Evolutionary conservation across 2,797 vertebrate species (phyloP), one percentile per base, ranked within the genome.

Genomic region (Characodon lateralis): DNA sequence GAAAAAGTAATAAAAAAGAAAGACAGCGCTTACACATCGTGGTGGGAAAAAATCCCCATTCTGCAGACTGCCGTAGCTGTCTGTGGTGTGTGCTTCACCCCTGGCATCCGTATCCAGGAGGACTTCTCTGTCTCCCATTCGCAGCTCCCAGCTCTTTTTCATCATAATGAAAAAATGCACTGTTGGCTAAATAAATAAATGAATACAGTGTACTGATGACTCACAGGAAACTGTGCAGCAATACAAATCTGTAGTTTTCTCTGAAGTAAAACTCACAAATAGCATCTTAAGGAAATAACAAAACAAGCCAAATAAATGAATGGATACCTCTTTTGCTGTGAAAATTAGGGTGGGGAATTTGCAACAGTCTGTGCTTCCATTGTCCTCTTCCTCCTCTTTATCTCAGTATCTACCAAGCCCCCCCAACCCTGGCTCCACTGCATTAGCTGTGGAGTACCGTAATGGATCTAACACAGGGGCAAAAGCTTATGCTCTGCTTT

Each of bases 51-150:
- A 95, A 20, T 78, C 86, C 53, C 95, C 95, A 0, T 96, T 96
- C 72, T 91, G 90, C 71, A 96, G 73, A 66, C 92, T 94, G 58
- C 95, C 95, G 43, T 96, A 96, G 72, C 89, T 83, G 82, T 95
- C 93, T 39, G 92, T 83, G 35, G 74, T 85, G 24, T 93, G 92
- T 28, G 87, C 88, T 81, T 93, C 93, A 22, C 81, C 81, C 24
- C 84, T 81, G 26, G 85, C 83, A 73, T 94, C 93, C 83, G 95
- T 80, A 78, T 95, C 92, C 81, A 96, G 89, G 22, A 96, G 93
- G 74, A 95, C 92, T 76, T 96, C 93, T 51, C 93, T 89, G 89
- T 96, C 96, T 35, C 87, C 90, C 73, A 88, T 92, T 66, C 74
- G 79, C 81, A 78, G 79, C 82, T 94, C 95, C 0, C 91, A 91